Evolutionary conservation across 1,140 invertebrate genomes (phyloP), one percentile per base, ranked within the genome.

Genomic region (Eubasilissa regina): DNA sequence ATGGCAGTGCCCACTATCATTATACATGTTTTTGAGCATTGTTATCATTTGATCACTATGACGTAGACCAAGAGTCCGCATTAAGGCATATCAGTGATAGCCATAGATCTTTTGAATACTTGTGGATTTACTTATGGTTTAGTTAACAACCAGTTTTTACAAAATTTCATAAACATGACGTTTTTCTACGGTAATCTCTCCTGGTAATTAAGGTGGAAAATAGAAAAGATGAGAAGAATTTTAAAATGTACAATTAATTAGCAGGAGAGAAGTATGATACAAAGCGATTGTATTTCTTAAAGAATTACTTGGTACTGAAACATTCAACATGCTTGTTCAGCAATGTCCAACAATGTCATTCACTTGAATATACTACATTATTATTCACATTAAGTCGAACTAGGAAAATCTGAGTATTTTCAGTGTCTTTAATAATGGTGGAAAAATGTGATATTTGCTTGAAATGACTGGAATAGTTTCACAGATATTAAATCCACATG

Each of bases 1-100:
- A 82, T 82, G 81, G 81, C 81, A 82, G 81, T 82, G 81, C 81
- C 81, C 81, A 66, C 73, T 77, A 75, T 75, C 75, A 60, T 75
- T 68, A 43, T 53, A 66, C 53, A 64, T 64, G 58, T 55, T 82
- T 78, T 82, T 82, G 81, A 82, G 81, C 81, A 82, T 80, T 74
- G 72, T 82, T 82, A 66, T 70, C 21, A 79, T 56, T 68, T 64
- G 53, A 72, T 77, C 60, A 19, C 35, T 35, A 35, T 62, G 58
- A 75, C 44, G 19, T 12, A 75, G 73, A 75, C 55, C 53, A 75
- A 58, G 35, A 12, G 10, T 51, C 66, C 10, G 10, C 21, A 70
- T 48, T 17, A 51, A 70, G 45, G 25, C 15, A n/a, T 70, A 48
- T 21, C 17, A 48, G 19, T 13, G 15, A 70, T 8, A 70, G 66